Base-by-base conservation (phyloP, 2,797 vertebrate species). In the Phrynocephalus guinanensis region DNA sequence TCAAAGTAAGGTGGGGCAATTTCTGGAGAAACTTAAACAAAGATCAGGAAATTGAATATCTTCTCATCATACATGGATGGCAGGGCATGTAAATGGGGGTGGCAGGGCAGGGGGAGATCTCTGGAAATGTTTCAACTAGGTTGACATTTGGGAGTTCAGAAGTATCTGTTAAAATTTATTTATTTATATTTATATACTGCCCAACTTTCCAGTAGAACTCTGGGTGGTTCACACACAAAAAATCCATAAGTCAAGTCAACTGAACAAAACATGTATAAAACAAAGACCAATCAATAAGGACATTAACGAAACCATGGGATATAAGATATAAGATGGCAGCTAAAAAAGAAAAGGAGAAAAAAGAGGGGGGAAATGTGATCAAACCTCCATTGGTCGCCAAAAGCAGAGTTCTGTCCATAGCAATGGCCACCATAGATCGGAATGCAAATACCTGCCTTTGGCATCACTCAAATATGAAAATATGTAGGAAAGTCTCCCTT, bases 81-180 rank as follows among this genome's bases (percentile, higher is more conserved):
- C 79, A 88, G 22, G 91, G 92, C 92, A 92, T 92, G 78, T 15
- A 91, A 44, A 44, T 44, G 38, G 38, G 22, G 30, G 83, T 92
- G 90, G 91, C 79, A 88, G 22, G 91, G 92, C 92, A 92, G 92
- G 78, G 90, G 60, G 2, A 4, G 94, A 92, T 93, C 82, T 87
- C 71, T 44, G 50, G 80, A 52, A 94, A 68, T 91, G 85, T 85
- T 84, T 93, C 85, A 93, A 66, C 84, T 33, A 3, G 18, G 83
- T 18, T 0, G 0, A 76, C 7, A 76, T 82, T 71, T 75, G 44
- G 78, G 90, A 94, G 82, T 86, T 91, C 86, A 93, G 87, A 94
- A 82, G 2, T 22, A 77, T 50, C 22, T 24, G 79, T 52, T 85
- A 84, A 91, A 87, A 71, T 83, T 44, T 5, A 44, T 44, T 44